Evolutionary conservation across 2,797 vertebrate genomes (phyloP), one percentile per base, ranked within the genome.

Genomic region (Enteromius trimaculatus): DNA sequence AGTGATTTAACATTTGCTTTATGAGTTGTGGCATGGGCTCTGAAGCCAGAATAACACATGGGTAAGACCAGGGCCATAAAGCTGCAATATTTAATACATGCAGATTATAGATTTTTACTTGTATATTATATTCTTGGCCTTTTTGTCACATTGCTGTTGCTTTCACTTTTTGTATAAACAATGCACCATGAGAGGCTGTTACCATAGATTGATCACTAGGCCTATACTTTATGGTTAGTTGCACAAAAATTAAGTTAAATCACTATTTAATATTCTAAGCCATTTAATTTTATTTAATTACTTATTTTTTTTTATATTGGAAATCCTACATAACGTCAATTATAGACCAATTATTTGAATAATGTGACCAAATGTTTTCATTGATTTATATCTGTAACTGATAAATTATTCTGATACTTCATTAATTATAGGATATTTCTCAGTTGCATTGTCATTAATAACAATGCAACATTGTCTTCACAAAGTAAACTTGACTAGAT

Each of bases 1-100:
- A 89, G 87, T 88, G 64, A 87, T 86, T 88, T 77, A 86, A 84
- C 51, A 77, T 72, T 86, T 80, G 88, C 90, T 86, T 47, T 77
- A 88, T 86, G 84, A 53, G 84, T 78, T 87, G 79, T 66, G 88
- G 86, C 90, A 83, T 78, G 83, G 86, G 65, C 58, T 37, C 72
- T 87, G 86, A 80, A 90, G 83, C 77, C 60, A 72, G 78, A 87
- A 66, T 79, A 51, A 58, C 47, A 86, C 65, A 47, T 74, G 55
- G 69, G 37, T 60, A 53, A 34, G 47, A 78, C 26, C 77, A 66
- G 60, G 37, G 34, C 70, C 78, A 72, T 11, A n/a, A 58, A 72
- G 11, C 29, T 17, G 17, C 16, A 66, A 66, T 74, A 11, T 74
- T 66, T 65, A 44, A 60, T 55, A 53, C 42, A 53, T 84, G 34